Evolutionary conservation across 2,113 vertebrate genomes (phyloP), one percentile per base, ranked within the genome.

Genomic region (Daphoenositta chrysoptera): DNA sequence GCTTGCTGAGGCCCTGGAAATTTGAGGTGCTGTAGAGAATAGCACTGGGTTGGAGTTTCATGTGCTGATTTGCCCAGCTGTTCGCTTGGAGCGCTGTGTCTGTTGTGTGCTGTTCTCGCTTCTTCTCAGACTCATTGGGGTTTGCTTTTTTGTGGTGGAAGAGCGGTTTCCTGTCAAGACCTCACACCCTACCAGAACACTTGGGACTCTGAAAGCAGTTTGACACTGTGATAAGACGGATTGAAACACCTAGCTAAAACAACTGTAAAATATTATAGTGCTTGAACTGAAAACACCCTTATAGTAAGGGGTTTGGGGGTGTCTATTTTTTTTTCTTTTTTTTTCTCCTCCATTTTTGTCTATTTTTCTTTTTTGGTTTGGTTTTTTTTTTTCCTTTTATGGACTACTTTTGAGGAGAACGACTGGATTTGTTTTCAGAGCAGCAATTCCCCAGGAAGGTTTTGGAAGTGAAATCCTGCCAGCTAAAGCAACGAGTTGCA

Each of bases 111-210:
- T 72, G 73, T 72, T 93, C 66, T 65, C 1, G 0, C 61, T 90
- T 77, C 95, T 93, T 83, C 78, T 37, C 53, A 50, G 24, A 53
- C 45, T 82, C 47, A 10, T 16, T 47, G 79, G 64, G 26, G 26
- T 89, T 71, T 94, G 65, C 69, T 70, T 91, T 85, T 51, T 75
- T 87, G 69, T 70, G 78, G 57, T 81, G 13, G 48, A 69, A 79
- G 50, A 81, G 48, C 0, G 4, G 75, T 73, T 95, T 92, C 68
- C 50, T 91, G 53, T 81, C 81, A 90, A 83, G 78, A 35, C 11
- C 11, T 86, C 84, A 20, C 48, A 76, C 65, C 68, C 58, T 89
- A 7, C 51, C 47, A 56, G 48, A 86, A 39, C 5, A 3, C 31
- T 63, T 75, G n/a, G 61, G 61, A 51, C 42, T 90, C 66, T 54